Evolutionary conservation across 2,113 vertebrate genomes (phyloP).

Genomic region (Tenrec ecaudatus): DNA sequence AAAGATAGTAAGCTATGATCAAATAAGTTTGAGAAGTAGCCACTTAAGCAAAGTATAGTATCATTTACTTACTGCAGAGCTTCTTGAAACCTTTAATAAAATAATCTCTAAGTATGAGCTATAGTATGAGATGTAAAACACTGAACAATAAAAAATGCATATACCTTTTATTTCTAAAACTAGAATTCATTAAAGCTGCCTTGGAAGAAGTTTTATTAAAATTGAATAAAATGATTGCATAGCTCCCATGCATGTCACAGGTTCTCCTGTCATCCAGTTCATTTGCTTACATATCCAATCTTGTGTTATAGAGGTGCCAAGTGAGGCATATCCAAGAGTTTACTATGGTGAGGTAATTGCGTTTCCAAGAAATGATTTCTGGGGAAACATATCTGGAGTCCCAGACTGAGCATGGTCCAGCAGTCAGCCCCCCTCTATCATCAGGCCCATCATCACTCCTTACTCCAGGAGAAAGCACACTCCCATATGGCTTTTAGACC

Average conservation of each 20-base stretch:
- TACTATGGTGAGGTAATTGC: constrained; percentile 43
- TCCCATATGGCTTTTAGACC: neutral
- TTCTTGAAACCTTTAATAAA: neutral
- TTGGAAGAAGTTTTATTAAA: constrained; percentile 20
- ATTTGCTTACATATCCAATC: neutral
- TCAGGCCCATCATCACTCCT: constrained; percentile 48
- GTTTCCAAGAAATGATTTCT: constrained; percentile 67
- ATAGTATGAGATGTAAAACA: neutral
- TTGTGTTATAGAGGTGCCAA: constrained; percentile 45
- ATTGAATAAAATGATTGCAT: neutral
- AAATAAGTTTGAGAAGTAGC: neutral
- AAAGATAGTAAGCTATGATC: neutral
- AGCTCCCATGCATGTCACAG: neutral
- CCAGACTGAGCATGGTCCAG: constrained; percentile 31
- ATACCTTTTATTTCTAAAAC: neutral
- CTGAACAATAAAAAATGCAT: neutral
- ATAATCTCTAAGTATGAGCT: neutral
- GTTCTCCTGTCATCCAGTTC: neutral
- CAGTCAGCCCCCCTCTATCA: neutral
- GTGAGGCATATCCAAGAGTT: constrained; percentile 33
- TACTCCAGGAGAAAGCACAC: neutral
- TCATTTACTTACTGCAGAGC: neutral
- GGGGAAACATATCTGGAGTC: constrained; percentile 39
- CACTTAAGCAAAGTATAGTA: neutral
- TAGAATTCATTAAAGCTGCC: constrained; percentile 5